Base-by-base conservation (phyloP, 2,888 invertebrate genomes). In the Amblyjoppa fuscipennis region DNA sequence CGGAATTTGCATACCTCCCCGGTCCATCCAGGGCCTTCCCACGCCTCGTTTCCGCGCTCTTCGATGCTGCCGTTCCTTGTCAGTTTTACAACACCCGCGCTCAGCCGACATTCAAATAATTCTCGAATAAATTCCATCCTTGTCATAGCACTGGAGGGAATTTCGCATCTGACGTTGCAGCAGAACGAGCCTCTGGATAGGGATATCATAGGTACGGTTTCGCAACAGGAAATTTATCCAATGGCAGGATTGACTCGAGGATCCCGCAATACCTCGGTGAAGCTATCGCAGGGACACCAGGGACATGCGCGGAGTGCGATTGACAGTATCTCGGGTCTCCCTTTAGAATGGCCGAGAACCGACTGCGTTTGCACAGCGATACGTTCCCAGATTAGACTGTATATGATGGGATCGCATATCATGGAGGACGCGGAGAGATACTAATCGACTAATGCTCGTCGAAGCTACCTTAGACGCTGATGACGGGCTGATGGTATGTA, bases 1-100 rank as follows among this genome's bases (percentile, higher is more conserved):
- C 64, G 78, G 31, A 79, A 85, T 77, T 61, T 68, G 38, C 75
- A 85, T 85, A 69, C 38, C 51, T 45, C 41, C 41, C 70, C 49
- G 68, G 56, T 61, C 49, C 51, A 34, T 79, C 69, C 53, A 45
- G 13, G 34, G 7, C 34, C 41, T 13, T 38, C 41, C 41, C 41
- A 20, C 11, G 41, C 20, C 38, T 45, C 41, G 31, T 16, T 64
- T 64, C 28, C 9, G 20, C 28, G 6, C 64, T 51, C 49, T 49
- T 45, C n/a, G 34, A 64, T 64, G 13, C 34, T 31, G 34, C 1
- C 45, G 64, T 9, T 75, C 49, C 49, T 49, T 16, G 45, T 31
- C 64, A 64, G 64, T 64, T 75, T 75, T 64, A 49, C 28, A 49
- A 51, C 31, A 31, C 20, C 64, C 16, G 9, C 51, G 68, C 7